Evolutionary conservation across 2,113 vertebrate genomes (phyloP).

Genomic region (Montifringilla adamsi): DNA sequence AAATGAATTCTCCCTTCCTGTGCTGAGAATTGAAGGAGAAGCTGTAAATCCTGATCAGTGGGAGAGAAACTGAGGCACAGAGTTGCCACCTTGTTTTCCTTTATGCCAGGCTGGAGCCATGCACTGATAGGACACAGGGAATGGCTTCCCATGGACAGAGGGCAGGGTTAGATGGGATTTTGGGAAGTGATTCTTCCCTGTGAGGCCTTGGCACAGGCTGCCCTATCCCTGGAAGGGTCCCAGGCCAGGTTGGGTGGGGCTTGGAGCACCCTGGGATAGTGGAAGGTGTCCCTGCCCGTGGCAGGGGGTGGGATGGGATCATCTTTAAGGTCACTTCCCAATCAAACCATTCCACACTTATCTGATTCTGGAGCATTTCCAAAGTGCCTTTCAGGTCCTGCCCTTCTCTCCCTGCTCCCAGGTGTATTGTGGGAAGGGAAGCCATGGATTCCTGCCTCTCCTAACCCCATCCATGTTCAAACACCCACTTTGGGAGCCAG

Average conservation of each 20-base stretch:
- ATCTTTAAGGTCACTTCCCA: too few relatives aligned
- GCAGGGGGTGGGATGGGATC: not conserved
- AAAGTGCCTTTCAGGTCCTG: accelerated
- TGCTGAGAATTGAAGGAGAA: not conserved
- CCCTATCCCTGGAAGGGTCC: not conserved
- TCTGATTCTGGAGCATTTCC: accelerated
- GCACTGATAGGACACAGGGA: not conserved
- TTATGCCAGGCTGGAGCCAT: not conserved
- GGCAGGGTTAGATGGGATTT: not conserved
- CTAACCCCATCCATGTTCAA: accelerated
- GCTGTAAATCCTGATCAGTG: not conserved
- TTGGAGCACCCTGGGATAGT: not conserved
- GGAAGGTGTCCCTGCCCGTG: not conserved
- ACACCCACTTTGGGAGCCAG: not conserved
- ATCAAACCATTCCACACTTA: not conserved
- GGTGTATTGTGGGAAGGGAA: not conserved
- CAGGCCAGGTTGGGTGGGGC: accelerated
- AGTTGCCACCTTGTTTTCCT: not conserved
- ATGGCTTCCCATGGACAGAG: not conserved
- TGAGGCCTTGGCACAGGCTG: not conserved
- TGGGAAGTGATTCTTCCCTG: not conserved
- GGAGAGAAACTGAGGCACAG: not conserved
- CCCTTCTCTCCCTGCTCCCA: accelerated
- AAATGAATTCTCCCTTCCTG: not conserved
- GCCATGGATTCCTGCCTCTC: not conserved